Evolutionary conservation across 2,888 invertebrate genomes (phyloP), one percentile per base, ranked within the genome.

Genomic region (Agrochola circellaris): DNA sequence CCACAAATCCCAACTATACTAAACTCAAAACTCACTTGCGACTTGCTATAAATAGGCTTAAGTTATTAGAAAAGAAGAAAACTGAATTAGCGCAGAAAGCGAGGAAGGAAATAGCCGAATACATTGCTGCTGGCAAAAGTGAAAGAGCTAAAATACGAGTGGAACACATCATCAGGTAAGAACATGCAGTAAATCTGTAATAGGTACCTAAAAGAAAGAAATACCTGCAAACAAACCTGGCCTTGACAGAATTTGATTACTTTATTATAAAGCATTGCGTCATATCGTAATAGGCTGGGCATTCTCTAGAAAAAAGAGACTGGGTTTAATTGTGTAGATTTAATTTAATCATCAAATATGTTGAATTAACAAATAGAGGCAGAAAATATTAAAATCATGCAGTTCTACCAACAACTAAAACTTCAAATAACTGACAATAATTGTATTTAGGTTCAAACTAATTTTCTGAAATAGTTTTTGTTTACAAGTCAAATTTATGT

Each of bases 21-120:
- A 99, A 99, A 95, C 96, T 99, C 73, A 99, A 99, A 97, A 99
- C 99, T 17, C 99, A 99, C 95, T 96, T 99, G 79, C 97, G 99
- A 86, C 97, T 99, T 87, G 98, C 99, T 15, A 98, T 99, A 89
- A 99, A 99, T 94, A 98, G 99, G 66, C 97, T 99, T 60, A 99
- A 99, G 95, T 95, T 99, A 75, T 93, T 99, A 87, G 99, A 99
- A 93, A 99, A 99, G 95, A 99, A 99, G 97, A 99, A 99, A 97
- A 98, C 99, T 0, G 99, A 99, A 96, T 95, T 99, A 89, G 98
- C 99, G 4, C 98, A 99, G 93, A 99, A 99, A 95, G 98, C 99
- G 0, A 97, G 99, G 84, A 98, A 98, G 92, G 99, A 99, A 97
- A 99, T 99, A 79, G 99, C 99, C 1, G 99, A 99, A 95, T 99